Evolutionary conservation across 2,888 invertebrate species (phyloP).

Genomic region (Dicyrtoma fusca): DNA sequence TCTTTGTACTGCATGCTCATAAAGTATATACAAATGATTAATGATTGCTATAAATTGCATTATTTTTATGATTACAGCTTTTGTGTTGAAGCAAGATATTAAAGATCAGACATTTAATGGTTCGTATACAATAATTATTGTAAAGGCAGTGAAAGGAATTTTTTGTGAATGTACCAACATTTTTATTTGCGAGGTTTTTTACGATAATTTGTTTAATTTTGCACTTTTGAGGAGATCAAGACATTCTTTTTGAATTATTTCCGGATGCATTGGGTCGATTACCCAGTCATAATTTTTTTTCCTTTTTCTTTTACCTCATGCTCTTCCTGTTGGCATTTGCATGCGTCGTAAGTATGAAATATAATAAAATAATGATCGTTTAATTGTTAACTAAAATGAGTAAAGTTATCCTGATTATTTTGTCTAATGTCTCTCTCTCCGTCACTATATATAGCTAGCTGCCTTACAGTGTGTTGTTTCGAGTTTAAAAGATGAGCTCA

Average conservation of each 20-base stretch:
- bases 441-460: conserved; percentile 8
- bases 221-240: background rate
- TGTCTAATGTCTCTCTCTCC: too few species aligned
- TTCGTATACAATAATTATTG: too few species aligned
- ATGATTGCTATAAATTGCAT: too few species aligned
- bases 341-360: background rate
- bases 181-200: too few species aligned
- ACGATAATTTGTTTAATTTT: background rate
- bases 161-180: too few species aligned
- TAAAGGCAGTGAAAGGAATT: too few species aligned
- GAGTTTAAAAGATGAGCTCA: conserved; percentile 12
- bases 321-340: conserved; percentile 17
- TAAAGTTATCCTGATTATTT: too few species aligned
- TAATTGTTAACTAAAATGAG: background rate
- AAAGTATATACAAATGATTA: too few species aligned
- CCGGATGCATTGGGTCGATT: conserved; percentile 26
- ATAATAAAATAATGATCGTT: background rate
- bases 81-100: too few species aligned
- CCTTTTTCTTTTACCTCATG: conserved; percentile 19
- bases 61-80: too few species aligned
- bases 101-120: too few species aligned
- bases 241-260: conserved; percentile 27
- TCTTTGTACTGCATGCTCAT: too few species aligned
- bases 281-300: conserved; percentile 14
- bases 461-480: conserved; percentile 14